Conservation (phyloP, 1,140 invertebrate genomes). For the Dendroctonus ponderosae region DNA sequence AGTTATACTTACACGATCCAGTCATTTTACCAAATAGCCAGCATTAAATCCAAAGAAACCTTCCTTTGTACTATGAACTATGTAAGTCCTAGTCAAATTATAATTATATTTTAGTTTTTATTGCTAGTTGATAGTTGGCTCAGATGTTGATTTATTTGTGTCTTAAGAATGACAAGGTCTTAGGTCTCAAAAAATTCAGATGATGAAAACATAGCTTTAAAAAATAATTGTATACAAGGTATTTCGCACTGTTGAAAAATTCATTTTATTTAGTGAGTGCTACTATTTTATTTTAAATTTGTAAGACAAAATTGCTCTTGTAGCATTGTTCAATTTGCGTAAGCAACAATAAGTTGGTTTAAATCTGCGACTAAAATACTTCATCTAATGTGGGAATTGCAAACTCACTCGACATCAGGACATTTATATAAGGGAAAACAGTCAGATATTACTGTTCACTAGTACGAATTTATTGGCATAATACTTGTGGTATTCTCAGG, state of each 20-base stretch:
- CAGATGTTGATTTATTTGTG: constrained; percentile 9
- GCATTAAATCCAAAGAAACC: constrained; percentile 14
- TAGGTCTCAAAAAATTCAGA: too few species aligned
- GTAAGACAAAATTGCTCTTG: background rate
- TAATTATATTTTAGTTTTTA: constrained; percentile 30
- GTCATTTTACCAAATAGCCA: constrained; percentile 1
- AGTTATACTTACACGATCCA: too few species aligned
- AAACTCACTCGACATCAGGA: too few species aligned
- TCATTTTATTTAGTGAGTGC: background rate
- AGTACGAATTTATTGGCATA: background rate
- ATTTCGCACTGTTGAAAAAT: too few species aligned
- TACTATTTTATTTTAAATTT: background rate
- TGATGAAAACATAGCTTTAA: too few species aligned
- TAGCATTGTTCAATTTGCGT: background rate
- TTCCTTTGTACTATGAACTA: constrained; percentile 17
- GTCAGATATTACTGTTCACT: too few species aligned
- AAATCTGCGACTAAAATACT: too few species aligned
- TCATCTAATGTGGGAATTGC: too few species aligned
- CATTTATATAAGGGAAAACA: too few species aligned
- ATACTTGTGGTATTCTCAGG: background rate
- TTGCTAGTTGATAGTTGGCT: constrained; percentile 6
- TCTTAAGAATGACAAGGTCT: too few species aligned
- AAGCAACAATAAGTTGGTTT: too few species aligned
- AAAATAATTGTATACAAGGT: too few species aligned
- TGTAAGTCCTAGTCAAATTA: constrained; percentile 35